Conservation (phyloP, 2,797 vertebrate species). For the Steatocranus sp. region DNA sequence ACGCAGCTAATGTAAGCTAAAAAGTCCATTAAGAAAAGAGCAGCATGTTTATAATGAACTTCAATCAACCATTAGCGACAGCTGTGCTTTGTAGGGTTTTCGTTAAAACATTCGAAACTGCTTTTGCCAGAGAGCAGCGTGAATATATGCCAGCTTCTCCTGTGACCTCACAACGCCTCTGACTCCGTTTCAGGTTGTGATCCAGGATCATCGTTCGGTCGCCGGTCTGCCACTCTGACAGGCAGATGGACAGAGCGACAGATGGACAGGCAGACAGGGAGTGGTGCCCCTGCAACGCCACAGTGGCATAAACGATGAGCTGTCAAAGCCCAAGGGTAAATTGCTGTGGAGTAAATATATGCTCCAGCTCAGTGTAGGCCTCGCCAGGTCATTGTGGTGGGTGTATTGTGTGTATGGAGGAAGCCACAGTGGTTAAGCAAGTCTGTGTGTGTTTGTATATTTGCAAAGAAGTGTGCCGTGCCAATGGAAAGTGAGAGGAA, state of each 20-base stretch:
- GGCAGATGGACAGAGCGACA: slow-evolving; percentile 13
- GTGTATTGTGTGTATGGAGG: slow-evolving; percentile 58
- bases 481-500: slow-evolving; percentile 59
- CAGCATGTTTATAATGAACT: background rate
- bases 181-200: background rate
- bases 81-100: background rate
- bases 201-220: background rate
- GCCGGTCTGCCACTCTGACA: slow-evolving; percentile 7
- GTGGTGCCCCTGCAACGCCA: slow-evolving; percentile 58
- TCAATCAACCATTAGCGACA: background rate
- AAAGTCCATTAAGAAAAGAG: background rate
- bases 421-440: slow-evolving; percentile 44
- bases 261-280: slow-evolving; percentile 58
- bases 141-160: background rate
- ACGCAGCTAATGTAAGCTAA: background rate
- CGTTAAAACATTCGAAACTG: background rate
- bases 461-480: slow-evolving; percentile 41
- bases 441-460: slow-evolving; percentile 47
- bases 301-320: slow-evolving; percentile 66
- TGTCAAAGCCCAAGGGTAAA: slow-evolving; percentile 63
- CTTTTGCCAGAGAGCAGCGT: background rate
- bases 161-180: slow-evolving; percentile 16
- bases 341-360: slow-evolving; percentile 69
- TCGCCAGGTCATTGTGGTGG: slow-evolving; percentile 63
- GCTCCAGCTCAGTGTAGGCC: slow-evolving; percentile 34